These are phyloP conservation scores for Mormyrops attenuatus DNA, from an alignment of 2,797 vertebrate species.

Conservation along the genomic window DNA sequence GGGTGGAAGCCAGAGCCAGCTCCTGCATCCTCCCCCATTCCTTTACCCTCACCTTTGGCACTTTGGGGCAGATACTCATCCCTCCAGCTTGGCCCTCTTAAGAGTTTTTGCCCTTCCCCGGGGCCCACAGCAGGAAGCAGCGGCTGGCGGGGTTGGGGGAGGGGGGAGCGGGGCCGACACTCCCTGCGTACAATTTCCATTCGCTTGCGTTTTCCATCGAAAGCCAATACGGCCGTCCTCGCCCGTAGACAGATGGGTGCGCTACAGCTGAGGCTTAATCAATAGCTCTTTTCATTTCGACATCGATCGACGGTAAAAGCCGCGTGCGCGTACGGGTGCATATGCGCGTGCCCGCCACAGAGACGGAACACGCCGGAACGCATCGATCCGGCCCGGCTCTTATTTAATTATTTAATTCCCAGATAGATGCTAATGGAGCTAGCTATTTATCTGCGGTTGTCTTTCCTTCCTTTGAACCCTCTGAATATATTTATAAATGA, in stretches of 20 bases:
- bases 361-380: conserved; percentile 53
- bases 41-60: conserved; percentile 26
- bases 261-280: conserved; percentile 79
- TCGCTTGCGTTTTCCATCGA: conserved; percentile 77
- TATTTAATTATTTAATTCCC: conserved; percentile 75
- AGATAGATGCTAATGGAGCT: conserved; percentile 72
- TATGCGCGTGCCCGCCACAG: conserved; percentile 28
- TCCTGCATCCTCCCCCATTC: conserved; percentile 30
- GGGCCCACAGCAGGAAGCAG: conserved; percentile 49
- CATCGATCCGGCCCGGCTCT: conserved; percentile 67
- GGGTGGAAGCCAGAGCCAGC: conserved; percentile 16
- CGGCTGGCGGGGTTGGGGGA: conserved; percentile 38
- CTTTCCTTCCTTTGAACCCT: conserved; percentile 52
- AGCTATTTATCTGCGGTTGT: conserved; percentile 69
- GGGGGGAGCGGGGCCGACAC: conserved; percentile 22
- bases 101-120: background rate
- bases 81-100: conserved; percentile 11
- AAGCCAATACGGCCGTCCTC: conserved; percentile 72
- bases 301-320: conserved; percentile 78
- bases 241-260: conserved; percentile 71
- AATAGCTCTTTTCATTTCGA: conserved; percentile 79
- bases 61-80: conserved; percentile 54
- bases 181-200: conserved; percentile 73
- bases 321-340: conserved; percentile 28
- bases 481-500: conserved; percentile 64